Percentiles rank a stretch among this genome's conserved stretches.
These are phyloP conservation scores for Neodon shergylaensis DNA, from an alignment of 2,113 vertebrate genomes.

Conservation along the genomic window DNA sequence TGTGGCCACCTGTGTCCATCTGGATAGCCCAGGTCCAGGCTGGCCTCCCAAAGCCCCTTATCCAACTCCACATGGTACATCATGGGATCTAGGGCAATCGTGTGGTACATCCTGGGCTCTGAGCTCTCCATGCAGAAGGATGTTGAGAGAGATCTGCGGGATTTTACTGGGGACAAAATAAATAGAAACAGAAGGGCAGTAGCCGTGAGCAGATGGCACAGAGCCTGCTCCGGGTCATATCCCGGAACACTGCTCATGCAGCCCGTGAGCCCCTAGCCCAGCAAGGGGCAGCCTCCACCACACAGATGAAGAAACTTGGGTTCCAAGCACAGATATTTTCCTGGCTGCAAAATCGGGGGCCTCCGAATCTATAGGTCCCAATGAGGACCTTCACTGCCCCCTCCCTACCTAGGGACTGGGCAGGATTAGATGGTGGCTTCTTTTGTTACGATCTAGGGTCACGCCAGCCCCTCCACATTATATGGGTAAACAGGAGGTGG, in stretches of 20 bases:
- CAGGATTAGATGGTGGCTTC: neutral
- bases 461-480: neutral
- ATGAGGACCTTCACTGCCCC: neutral
- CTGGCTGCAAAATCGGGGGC: neutral
- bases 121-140: neutral
- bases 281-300: neutral
- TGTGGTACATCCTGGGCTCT: neutral
- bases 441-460: neutral
- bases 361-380: neutral
- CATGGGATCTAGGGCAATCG: too few relatives aligned
- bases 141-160: neutral
- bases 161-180: neutral
- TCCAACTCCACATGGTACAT: neutral
- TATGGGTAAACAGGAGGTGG: neutral
- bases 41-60: neutral
- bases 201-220: too few relatives aligned
- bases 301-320: neutral
- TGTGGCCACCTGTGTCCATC: neutral
- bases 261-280: neutral
- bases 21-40: neutral
- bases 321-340: neutral
- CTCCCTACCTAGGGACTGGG: neutral
- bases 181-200: too few relatives aligned
- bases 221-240: neutral
- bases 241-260: neutral